phyloP scores from a whole-genome alignment of 2,888 invertebrate species.

The Scotopteryx bipunctaria region DNA sequence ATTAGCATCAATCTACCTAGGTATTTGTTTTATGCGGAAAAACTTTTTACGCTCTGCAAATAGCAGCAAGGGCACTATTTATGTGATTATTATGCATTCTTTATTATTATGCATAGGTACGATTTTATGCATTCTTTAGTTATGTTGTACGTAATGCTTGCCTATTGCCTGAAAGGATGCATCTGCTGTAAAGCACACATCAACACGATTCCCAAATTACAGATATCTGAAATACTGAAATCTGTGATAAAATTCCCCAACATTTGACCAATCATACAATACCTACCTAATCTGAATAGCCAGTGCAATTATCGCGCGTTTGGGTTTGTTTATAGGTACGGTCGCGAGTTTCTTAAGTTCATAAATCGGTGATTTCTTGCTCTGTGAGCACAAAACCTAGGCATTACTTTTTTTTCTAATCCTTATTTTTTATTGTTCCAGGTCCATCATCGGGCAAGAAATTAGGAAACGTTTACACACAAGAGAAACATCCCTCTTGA shows the following conservation, averaged over 20 bases:
- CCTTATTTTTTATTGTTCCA: constrained; percentile 57
- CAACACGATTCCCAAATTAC: too few relatives aligned
- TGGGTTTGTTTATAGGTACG: too few relatives aligned
- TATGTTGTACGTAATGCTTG: not conserved
- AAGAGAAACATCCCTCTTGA: constrained; percentile 70
- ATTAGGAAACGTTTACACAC: constrained; percentile 77
- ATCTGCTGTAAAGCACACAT: too few relatives aligned
- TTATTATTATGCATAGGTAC: not conserved
- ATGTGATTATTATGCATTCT: not conserved
- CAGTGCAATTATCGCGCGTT: too few relatives aligned
- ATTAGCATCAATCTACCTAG: constrained; percentile 69
- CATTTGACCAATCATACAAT: too few relatives aligned
- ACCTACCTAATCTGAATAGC: not conserved
- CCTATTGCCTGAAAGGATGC: too few relatives aligned
- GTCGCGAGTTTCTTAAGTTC: too few relatives aligned
- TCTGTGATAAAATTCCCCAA: too few relatives aligned
- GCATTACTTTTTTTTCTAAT: not conserved
- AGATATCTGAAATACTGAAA: too few relatives aligned
- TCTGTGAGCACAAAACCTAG: too few relatives aligned
- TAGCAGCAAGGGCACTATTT: constrained; percentile 35
- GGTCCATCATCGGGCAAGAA: constrained; percentile 63
- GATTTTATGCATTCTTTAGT: too few relatives aligned
- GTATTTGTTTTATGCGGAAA: constrained; percentile 40
- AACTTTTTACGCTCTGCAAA: constrained; percentile 47
- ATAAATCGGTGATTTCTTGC: too few relatives aligned